A percentile compares a stretch with the other conserved stretches of the same genome.
Conservation (phyloP, 92 coral and sea anemone species). For the Actinostola sp. region DNA sequence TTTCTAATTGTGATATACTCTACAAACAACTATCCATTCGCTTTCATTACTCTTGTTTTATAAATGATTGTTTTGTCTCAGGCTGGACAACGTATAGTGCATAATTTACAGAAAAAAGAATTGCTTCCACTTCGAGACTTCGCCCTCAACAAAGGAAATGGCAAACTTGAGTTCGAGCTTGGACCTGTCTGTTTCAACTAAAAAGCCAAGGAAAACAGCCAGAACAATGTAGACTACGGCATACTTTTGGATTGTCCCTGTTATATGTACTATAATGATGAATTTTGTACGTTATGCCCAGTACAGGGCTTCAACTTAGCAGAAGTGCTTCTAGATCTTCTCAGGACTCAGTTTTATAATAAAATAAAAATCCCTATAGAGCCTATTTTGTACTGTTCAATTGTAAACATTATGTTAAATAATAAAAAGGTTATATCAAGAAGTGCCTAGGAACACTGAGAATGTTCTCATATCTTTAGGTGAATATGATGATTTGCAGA, state of each 20-base stretch:
- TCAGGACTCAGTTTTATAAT: slow-evolving; percentile 30
- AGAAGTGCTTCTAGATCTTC: neutral
- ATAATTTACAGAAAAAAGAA: slow-evolving; percentile 63
- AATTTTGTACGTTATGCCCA: slow-evolving; percentile 24
- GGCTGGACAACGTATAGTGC: slow-evolving; percentile 68
- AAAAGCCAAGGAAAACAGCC: slow-evolving; percentile 4
- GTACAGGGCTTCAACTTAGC: slow-evolving; percentile 11
- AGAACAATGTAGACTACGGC: neutral
- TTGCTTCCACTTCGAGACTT: slow-evolving; percentile 74
- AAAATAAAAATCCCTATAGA: slow-evolving; percentile 17
- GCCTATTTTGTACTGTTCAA: slow-evolving; percentile 42
- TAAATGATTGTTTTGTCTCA: slow-evolving; percentile 17
- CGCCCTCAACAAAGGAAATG: slow-evolving; percentile 53
- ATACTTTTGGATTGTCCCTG: slow-evolving; percentile 14
- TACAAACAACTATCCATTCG: too few species aligned
- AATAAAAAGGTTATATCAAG: slow-evolving; percentile 29
- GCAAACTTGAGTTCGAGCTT: slow-evolving; percentile 66
- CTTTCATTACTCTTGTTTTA: neutral
- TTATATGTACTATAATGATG: slow-evolving; percentile 35
- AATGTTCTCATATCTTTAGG: neutral
- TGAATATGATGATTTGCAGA: neutral
- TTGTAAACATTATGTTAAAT: slow-evolving; percentile 40
- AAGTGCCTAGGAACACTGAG: neutral
- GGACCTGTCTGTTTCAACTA: slow-evolving; percentile 85
- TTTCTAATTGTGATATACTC: too few species aligned